Evolutionary conservation across 2,888 invertebrate genomes (phyloP).

Genomic region (Cataglyphis altisquamis): DNA sequence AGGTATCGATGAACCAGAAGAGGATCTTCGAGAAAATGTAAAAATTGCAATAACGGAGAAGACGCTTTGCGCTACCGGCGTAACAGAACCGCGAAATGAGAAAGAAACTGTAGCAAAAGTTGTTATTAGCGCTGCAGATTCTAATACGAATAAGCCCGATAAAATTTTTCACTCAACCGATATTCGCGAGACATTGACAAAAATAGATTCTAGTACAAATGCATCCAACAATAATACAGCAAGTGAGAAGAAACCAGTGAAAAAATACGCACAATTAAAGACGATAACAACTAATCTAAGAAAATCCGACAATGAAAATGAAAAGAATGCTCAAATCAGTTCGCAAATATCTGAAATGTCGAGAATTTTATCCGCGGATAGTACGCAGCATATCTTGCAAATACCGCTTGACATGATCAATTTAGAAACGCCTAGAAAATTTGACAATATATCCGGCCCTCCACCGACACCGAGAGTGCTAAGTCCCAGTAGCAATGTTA

Average conservation of each 20-base stretch:
- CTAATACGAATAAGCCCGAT: background rate
- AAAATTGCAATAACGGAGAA: background rate
- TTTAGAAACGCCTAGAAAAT: conserved; percentile 82
- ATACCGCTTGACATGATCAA: conserved; percentile 75
- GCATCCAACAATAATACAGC: background rate
- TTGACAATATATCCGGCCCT: conserved; percentile 72
- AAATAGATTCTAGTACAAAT: background rate
- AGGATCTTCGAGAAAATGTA: background rate
- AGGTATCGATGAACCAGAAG: background rate
- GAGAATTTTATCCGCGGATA: conserved; percentile 68
- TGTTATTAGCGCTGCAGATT: background rate
- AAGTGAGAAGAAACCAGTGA: conserved; percentile 72
- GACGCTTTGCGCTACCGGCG: background rate
- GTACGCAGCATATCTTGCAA: conserved; percentile 62
- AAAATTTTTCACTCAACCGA: background rate
- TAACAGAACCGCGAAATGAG: background rate
- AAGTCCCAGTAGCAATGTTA: conserved; percentile 78
- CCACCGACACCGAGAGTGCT: conserved; percentile 83
- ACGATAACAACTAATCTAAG: conserved; percentile 78
- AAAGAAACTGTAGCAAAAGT: background rate
- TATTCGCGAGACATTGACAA: background rate
- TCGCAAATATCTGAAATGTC: conserved; percentile 48
- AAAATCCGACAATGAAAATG: conserved; percentile 57
- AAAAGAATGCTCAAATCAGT: conserved; percentile 13
- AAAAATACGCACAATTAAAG: conserved; percentile 81